Conservation (phyloP, 2,797 vertebrate species). For the Tarsius wallacei region DNA sequence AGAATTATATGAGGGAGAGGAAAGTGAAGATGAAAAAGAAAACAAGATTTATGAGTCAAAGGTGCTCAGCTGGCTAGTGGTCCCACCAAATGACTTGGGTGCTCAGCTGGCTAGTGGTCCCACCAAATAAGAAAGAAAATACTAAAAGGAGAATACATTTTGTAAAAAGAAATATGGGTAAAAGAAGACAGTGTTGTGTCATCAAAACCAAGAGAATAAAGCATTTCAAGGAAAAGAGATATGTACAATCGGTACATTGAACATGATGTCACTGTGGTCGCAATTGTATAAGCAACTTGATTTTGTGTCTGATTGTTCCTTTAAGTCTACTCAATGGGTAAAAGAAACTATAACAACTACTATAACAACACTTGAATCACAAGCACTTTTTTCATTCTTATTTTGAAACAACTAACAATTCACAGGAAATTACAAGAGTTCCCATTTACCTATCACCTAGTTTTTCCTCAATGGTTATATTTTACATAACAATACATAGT, state of each 20-base stretch:
- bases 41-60: background rate
- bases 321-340: background rate
- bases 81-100: background rate
- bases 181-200: background rate
- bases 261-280: background rate
- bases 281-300: background rate
- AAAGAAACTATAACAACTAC: background rate
- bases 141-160: background rate
- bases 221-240: background rate
- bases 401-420: conserved; percentile 23
- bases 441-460: background rate
- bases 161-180: background rate
- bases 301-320: background rate
- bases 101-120: background rate
- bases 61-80: background rate
- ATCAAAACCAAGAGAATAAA: background rate
- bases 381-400: background rate
- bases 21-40: background rate
- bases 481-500: background rate
- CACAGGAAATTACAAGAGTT: background rate
- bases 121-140: background rate
- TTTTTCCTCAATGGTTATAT: background rate
- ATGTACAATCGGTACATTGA: background rate
- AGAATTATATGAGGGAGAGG: background rate
- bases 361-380: background rate